Evolutionary conservation across 2,797 vertebrate genomes (phyloP).

Genomic region (Liasis olivaceus): DNA sequence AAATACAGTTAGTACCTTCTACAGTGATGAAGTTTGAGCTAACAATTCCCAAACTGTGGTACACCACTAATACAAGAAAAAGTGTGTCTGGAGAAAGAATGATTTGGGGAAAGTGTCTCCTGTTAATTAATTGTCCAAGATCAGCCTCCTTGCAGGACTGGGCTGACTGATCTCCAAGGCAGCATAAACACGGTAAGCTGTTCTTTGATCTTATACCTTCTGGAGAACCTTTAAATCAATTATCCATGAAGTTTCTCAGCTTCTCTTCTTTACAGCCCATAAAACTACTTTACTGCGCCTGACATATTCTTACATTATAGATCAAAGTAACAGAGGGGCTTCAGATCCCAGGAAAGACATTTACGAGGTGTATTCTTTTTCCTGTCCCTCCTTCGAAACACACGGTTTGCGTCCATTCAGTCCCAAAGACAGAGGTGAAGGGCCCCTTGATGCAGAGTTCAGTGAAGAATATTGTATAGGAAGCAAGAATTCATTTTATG

Average conservation of each 20-base stretch:
- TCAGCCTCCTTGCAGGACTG: conserved; percentile 70
- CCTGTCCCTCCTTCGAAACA: not conserved
- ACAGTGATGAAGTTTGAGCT: not conserved
- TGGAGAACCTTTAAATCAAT: conserved; percentile 82
- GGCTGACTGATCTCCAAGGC: conserved; percentile 70
- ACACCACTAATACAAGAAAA: not conserved
- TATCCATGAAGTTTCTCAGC: conserved; percentile 80
- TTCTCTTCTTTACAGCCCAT: conserved; percentile 73
- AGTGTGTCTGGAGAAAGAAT: not conserved
- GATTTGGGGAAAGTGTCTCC: conserved; percentile 65
- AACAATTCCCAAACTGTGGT: not conserved
- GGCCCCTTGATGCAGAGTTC: conserved; percentile 47
- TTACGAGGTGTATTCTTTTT: conserved; percentile 60
- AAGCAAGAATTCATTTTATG: not conserved
- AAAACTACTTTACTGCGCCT: conserved; percentile 76
- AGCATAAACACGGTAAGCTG: conserved; percentile 75
- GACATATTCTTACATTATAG: conserved; percentile 74
- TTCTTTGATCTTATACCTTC: conserved; percentile 82
- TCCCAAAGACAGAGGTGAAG: conserved; percentile 44
- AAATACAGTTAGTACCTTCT: too few relatives aligned
- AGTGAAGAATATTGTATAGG: conserved; percentile 48
- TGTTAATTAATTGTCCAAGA: conserved; percentile 71
- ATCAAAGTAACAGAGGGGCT: conserved; percentile 77
- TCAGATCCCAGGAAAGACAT: conserved; percentile 65
- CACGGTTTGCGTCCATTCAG: conserved; percentile 54